phyloP scores from a whole-genome alignment of 2,113 vertebrate species.

The Meriones unguiculatus region DNA sequence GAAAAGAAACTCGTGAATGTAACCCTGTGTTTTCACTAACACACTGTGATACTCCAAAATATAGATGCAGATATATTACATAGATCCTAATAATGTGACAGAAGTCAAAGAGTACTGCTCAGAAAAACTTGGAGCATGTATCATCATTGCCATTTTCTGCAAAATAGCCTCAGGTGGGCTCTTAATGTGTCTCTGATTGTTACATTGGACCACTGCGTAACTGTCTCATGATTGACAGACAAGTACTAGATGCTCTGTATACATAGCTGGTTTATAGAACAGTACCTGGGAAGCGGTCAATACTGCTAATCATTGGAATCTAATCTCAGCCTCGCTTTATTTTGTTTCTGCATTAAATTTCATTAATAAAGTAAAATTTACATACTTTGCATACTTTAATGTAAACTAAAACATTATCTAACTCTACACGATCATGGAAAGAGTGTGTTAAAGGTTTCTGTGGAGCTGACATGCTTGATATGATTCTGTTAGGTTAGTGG shows the following conservation, averaged over 20 bases:
- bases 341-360: conserved; percentile 32
- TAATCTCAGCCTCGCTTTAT: neutral
- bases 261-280: neutral
- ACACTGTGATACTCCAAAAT: neutral
- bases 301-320: neutral
- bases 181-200: neutral
- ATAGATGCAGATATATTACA: neutral
- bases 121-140: neutral
- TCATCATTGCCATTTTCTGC: neutral
- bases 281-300: neutral
- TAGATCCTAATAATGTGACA: neutral
- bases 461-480: neutral
- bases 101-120: neutral
- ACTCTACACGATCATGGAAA: neutral
- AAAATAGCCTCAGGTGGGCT: neutral
- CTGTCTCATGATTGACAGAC: neutral
- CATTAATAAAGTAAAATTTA: neutral
- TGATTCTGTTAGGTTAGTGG: conserved; percentile 9
- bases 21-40: no score
- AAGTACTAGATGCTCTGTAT: neutral
- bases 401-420: neutral
- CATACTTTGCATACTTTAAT: neutral
- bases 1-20: no score
- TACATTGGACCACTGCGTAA: neutral
- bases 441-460: neutral